Conservation (phyloP, 2,888 invertebrate species). For the Cantharis flavilabris region DNA sequence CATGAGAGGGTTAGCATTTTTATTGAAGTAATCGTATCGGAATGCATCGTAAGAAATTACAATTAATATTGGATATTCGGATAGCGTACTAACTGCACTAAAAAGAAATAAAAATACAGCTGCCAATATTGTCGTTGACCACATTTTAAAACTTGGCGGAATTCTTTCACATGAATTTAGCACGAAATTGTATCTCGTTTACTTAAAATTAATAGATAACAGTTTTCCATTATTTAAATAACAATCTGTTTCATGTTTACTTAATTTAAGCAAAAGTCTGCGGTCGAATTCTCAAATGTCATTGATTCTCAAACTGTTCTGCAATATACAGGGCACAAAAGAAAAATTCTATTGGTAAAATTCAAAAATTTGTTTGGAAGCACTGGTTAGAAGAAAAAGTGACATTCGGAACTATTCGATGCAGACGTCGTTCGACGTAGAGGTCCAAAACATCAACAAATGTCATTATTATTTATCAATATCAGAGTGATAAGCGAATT, state of each 20-base stretch:
- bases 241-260: not conserved
- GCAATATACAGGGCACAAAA: no score
- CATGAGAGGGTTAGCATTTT: constrained; percentile 63
- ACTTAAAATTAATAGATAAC: not conserved
- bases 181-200: not conserved
- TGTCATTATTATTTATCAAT: not conserved
- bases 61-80: constrained; percentile 59
- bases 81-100: constrained; percentile 41
- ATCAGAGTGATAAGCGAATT: not conserved
- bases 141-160: not conserved
- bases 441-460: not conserved
- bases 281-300: not conserved
- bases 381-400: not conserved
- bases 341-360: no score
- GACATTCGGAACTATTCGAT: not conserved
- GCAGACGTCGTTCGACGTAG: not conserved
- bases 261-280: not conserved
- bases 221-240: not conserved
- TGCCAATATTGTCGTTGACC: not conserved
- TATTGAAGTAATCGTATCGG: constrained; percentile 67
- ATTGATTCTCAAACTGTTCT: not conserved
- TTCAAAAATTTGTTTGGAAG: not conserved
- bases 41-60: constrained; percentile 75
- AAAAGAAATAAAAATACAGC: constrained; percentile 11
- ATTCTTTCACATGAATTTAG: not conserved